Evolutionary conservation across 2,113 vertebrate genomes (phyloP).

Genomic region (Limanda limanda): DNA sequence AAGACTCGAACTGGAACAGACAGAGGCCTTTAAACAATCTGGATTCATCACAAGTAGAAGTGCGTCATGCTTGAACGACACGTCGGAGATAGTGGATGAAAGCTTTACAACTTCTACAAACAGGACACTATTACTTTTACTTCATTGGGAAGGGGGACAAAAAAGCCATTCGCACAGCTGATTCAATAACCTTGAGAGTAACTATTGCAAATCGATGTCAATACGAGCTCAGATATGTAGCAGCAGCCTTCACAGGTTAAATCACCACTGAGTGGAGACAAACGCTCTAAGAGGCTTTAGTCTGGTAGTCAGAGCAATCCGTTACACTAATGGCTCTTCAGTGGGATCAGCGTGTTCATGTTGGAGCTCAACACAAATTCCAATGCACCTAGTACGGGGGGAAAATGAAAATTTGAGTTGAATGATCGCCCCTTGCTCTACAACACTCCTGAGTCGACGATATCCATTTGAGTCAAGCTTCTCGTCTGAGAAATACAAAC

Average conservation of each 20-base stretch:
- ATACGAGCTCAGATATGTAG: slow-evolving; percentile 28
- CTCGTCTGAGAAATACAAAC: slow-evolving; percentile 30
- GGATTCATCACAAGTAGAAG: not conserved
- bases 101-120: slow-evolving; percentile 1
- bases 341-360: slow-evolving; percentile 27
- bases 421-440: slow-evolving; percentile 32
- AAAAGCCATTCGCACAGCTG: slow-evolving; percentile 30
- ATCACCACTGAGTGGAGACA: slow-evolving; percentile 33
- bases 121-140: slow-evolving; percentile 29
- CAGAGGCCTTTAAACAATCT: not conserved
- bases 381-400: slow-evolving; percentile 2
- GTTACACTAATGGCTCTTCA: slow-evolving; percentile 39
- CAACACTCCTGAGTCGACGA: slow-evolving; percentile 6
- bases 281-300: slow-evolving; percentile 27
- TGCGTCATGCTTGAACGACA: not conserved
- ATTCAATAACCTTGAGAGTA: slow-evolving; percentile 42
- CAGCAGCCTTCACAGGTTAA: slow-evolving; percentile 17
- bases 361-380: slow-evolving; percentile 26
- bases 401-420: slow-evolving; percentile 21
- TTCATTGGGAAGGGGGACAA: slow-evolving; percentile 26
- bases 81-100: not conserved
- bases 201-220: slow-evolving; percentile 54
- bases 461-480: slow-evolving; percentile 12
- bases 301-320: slow-evolving; percentile 31
- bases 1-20: not conserved